These are phyloP conservation scores for Epistrophe grossulariae DNA, from an alignment of 2,888 invertebrate genomes.

Conservation along the genomic window DNA sequence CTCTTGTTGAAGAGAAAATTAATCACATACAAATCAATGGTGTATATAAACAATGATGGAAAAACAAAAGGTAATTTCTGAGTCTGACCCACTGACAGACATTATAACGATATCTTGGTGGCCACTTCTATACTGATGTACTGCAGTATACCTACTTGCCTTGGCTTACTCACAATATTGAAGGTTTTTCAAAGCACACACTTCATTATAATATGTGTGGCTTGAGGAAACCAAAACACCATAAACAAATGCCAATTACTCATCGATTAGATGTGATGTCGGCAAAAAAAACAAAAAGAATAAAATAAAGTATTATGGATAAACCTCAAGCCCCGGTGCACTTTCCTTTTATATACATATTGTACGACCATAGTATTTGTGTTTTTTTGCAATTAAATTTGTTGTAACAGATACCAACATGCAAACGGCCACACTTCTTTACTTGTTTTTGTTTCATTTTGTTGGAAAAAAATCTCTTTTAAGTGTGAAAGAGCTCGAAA, in stretches of 20 bases:
- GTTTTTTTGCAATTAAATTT: constrained; percentile 43
- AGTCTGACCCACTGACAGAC: constrained; percentile 67
- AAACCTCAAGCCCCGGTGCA: constrained; percentile 9
- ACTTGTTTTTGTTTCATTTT: constrained; percentile 7
- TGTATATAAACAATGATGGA: constrained; percentile 59
- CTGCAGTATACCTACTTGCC: constrained; percentile 1
- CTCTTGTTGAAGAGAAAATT: constrained; percentile 35
- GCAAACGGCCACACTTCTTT: constrained; percentile 23
- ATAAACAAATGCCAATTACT: constrained; percentile 65
- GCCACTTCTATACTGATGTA: background rate
- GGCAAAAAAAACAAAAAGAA: constrained; percentile 12
- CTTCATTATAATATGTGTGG: background rate
- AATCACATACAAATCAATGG: constrained; percentile 64
- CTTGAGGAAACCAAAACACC: constrained; percentile 49
- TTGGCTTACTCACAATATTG: constrained; percentile 53
- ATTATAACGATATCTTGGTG: constrained; percentile 34
- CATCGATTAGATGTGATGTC: constrained; percentile 58
- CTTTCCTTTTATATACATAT: constrained; percentile 61
- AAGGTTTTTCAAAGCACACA: constrained; percentile 42
- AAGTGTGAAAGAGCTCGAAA: constrained; percentile 63
- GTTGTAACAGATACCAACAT: constrained; percentile 37
- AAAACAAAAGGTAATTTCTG: constrained; percentile 63
- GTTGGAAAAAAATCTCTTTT: constrained; percentile 29
- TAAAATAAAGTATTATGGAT: background rate
- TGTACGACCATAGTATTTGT: constrained; percentile 33